Conservation (phyloP, 1,140 invertebrate genomes). For the Doryteuthis pealeii region DNA sequence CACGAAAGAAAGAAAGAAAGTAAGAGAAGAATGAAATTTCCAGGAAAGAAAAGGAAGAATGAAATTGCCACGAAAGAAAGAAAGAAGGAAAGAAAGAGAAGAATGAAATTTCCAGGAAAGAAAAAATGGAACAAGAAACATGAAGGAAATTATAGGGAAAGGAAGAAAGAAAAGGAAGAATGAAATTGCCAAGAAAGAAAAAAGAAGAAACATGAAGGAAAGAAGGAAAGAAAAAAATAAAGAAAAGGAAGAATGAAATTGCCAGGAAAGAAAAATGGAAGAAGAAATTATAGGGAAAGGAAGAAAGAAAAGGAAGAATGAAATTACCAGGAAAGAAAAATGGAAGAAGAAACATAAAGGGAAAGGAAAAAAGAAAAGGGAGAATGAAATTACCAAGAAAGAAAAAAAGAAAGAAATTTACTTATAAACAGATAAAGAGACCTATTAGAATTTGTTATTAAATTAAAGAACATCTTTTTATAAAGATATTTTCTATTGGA, state of each 20-base stretch:
- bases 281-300: neutral
- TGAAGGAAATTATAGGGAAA: no score
- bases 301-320: constrained; percentile 8
- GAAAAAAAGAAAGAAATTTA: no score
- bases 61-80: neutral
- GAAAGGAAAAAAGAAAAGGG: constrained; percentile 10
- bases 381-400: no score
- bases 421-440: no score
- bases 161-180: no score
- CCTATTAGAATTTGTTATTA: no score
- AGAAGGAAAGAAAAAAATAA: no score
- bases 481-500: neutral
- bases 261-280: neutral
- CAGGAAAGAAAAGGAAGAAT: constrained; percentile 9
- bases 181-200: no score
- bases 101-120: constrained; percentile 9
- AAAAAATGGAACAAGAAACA: constrained; percentile 15
- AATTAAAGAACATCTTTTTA: no score
- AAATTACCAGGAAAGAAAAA: constrained; percentile 5
- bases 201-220: no score
- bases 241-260: no score
- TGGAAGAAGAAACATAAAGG: constrained; percentile 2
- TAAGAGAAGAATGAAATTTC: neutral
- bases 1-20: constrained; percentile 6
- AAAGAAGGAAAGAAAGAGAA: neutral